Evolutionary conservation across 2,113 vertebrate genomes (phyloP).

Genomic region (Pelecanus crispus): DNA sequence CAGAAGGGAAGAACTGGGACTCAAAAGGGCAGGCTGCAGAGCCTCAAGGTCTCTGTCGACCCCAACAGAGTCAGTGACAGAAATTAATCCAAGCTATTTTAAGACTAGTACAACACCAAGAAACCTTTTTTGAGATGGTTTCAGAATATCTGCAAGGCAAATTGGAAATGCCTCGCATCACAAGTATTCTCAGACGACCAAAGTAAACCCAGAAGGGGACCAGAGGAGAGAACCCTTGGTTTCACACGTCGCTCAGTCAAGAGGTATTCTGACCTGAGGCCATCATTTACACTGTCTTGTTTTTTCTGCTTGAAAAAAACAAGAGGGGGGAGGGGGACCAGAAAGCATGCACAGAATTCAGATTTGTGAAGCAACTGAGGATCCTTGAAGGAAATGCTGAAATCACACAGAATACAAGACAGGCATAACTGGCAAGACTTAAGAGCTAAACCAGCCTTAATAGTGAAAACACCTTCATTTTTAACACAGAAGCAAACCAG

Average conservation of each 20-base stretch:
- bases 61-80: neutral
- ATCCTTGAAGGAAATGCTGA: neutral
- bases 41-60: constrained; percentile 9
- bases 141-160: constrained; percentile 61
- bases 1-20: neutral
- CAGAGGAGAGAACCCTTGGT: neutral
- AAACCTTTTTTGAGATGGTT: constrained; percentile 32
- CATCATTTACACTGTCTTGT: neutral
- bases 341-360: neutral
- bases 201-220: constrained; percentile 16
- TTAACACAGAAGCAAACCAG: neutral
- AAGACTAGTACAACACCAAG: constrained; percentile 20
- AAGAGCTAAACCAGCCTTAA: neutral
- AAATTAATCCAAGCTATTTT: constrained; percentile 43
- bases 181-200: neutral
- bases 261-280: neutral
- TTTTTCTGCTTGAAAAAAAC: neutral
- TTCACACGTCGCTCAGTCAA: neutral
- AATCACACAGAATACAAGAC: neutral
- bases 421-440: neutral
- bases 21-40: neutral
- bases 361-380: neutral
- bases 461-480: neutral
- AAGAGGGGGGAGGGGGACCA: neutral
- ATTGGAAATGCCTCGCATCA: neutral